Evolutionary conservation across 1,140 invertebrate genomes (phyloP).

Genomic region (Macrocentrus cingulum): DNA sequence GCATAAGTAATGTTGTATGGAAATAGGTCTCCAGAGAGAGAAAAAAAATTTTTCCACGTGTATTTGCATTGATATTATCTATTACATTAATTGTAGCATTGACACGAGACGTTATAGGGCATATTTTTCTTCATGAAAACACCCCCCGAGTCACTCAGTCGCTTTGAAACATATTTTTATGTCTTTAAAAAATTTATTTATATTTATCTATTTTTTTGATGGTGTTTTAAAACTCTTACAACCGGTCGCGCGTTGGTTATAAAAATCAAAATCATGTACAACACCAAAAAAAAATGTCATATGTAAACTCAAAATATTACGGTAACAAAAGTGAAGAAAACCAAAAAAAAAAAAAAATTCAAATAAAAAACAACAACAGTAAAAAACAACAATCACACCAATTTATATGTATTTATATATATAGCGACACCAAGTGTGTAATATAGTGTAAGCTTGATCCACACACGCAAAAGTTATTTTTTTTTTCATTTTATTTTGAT

Average conservation of each 20-base stretch:
- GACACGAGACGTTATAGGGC: background rate
- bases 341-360: constrained; percentile 33
- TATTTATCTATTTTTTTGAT: background rate
- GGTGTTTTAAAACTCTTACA: background rate
- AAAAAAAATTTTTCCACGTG: too few relatives aligned
- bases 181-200: background rate
- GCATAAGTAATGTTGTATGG: too few relatives aligned
- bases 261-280: constrained; percentile 42
- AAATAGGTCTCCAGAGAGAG: too few relatives aligned
- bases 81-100: background rate
- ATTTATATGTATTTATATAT: too few relatives aligned
- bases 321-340: constrained; percentile 26
- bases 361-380: constrained; percentile 49
- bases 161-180: background rate
- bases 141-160: constrained; percentile 7
- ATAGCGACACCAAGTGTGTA: constrained; percentile 59
- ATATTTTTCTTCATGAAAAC: too few relatives aligned
- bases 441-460: constrained; percentile 59
- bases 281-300: constrained; percentile 43
- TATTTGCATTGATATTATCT: background rate
- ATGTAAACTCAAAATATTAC: constrained; percentile 16
- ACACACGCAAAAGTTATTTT: constrained; percentile 54
- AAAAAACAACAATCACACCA: constrained; percentile 41
- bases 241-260: constrained; percentile 9
- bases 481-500: constrained; percentile 13